phyloP scores from a whole-genome alignment of 2,113 vertebrate genomes.

The Cephalopholis sonnerati region DNA sequence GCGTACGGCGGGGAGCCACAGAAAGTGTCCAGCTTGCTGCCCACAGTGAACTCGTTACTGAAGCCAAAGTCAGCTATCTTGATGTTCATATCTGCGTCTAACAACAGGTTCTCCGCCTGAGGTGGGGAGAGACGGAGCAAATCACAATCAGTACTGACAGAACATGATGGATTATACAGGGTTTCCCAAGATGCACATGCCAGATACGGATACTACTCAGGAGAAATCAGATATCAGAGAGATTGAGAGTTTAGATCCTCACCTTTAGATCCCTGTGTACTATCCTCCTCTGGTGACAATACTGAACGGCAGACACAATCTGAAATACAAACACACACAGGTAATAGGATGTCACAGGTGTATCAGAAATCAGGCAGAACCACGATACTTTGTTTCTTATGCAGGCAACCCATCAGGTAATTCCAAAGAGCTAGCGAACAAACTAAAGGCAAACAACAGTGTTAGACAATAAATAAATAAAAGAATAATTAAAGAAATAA shows the following conservation, averaged over 20 bases:
- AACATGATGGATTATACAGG: neutral
- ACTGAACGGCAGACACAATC: constrained; percentile 99
- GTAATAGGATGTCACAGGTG: neutral
- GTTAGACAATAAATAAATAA: too few species aligned
- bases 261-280: constrained; percentile 99
- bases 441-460: too few species aligned
- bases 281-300: constrained; percentile 97
- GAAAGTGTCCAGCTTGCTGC: constrained; percentile 97
- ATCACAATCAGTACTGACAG: neutral
- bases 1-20: constrained; percentile 97
- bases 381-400: too few species aligned
- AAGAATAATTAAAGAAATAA: too few species aligned
- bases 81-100: constrained; percentile 98
- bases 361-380: too few species aligned
- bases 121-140: constrained; percentile 36
- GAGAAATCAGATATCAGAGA: constrained; percentile 11
- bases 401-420: too few species aligned
- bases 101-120: constrained; percentile 96
- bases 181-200: neutral
- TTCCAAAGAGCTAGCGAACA: too few species aligned
- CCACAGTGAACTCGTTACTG: constrained; percentile 97
- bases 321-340: constrained; percentile 82
- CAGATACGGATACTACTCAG: neutral
- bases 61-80: constrained; percentile 99
- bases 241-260: neutral